A percentile compares a stretch with the other conserved stretches of the same genome.
These are phyloP conservation scores for Pollenia angustigena DNA, from an alignment of 2,888 invertebrate genomes.

Conservation along the genomic window DNA sequence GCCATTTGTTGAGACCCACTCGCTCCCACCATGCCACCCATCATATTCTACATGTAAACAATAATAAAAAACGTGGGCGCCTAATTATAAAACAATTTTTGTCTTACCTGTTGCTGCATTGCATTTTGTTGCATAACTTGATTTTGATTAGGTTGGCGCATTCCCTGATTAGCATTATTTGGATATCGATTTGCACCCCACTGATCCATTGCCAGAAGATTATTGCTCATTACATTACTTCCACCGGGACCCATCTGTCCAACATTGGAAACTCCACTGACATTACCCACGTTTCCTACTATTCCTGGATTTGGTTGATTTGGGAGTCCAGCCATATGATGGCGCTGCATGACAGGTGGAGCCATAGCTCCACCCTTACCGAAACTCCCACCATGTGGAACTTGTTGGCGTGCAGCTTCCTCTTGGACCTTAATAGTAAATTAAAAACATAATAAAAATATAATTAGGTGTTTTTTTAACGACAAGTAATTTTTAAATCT, in stretches of 20 bases:
- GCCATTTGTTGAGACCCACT: constrained; percentile 80
- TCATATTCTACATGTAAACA: constrained; percentile 80
- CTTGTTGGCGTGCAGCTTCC: constrained; percentile 95
- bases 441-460: constrained; percentile 21
- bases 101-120: constrained; percentile 80
- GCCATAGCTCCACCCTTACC: constrained; percentile 87
- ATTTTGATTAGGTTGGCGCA: constrained; percentile 85
- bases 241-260: constrained; percentile 77
- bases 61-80: neutral
- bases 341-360: constrained; percentile 85
- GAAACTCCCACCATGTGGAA: constrained; percentile 89
- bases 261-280: constrained; percentile 73
- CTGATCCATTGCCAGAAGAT: constrained; percentile 86
- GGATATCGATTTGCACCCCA: constrained; percentile 85
- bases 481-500: constrained; percentile 14
- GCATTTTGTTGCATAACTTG: constrained; percentile 84
- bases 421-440: constrained; percentile 89
- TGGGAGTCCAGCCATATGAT: constrained; percentile 79
- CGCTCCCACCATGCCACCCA: constrained; percentile 82
- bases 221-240: constrained; percentile 83
- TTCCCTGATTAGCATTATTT: constrained; percentile 82
- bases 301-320: constrained; percentile 81
- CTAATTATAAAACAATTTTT: neutral
- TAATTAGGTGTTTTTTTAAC: neutral
- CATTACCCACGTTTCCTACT: constrained; percentile 77